These are phyloP conservation scores for Acromyrmex heyeri DNA, from an alignment of 1,140 invertebrate genomes.

Conservation along the genomic window DNA sequence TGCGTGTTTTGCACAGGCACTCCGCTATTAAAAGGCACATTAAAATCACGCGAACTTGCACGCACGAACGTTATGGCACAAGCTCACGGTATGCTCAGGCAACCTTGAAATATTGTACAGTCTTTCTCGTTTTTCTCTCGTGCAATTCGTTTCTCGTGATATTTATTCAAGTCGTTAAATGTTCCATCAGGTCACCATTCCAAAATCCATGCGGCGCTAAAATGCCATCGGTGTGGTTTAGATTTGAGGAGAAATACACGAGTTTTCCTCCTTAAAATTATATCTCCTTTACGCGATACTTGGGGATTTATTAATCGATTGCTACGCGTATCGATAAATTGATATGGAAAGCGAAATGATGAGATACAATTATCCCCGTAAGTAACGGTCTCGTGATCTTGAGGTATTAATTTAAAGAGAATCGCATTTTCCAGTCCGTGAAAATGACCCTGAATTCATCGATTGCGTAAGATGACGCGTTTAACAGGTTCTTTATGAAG, in stretches of 20 bases:
- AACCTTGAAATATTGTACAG: conserved; percentile 62
- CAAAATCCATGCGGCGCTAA: neutral
- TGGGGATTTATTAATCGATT: conserved; percentile 17
- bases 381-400: conserved; percentile 7
- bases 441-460: conserved; percentile 54
- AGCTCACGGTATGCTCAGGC: conserved; percentile 56
- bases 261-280: conserved; percentile 1
- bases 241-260: neutral
- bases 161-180: conserved; percentile 17
- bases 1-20: conserved; percentile 55
- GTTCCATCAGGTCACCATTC: neutral
- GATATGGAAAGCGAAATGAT: conserved; percentile 34
- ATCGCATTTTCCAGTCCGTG: conserved; percentile 20
- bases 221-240: neutral
- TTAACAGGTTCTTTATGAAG: conserved; percentile 34
- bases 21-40: conserved; percentile 50
- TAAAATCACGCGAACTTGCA: conserved; percentile 61
- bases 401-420: neutral
- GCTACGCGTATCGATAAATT: conserved; percentile 3
- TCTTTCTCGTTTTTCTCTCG: conserved; percentile 6
- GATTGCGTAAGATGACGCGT: conserved; percentile 55
- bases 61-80: conserved; percentile 30
- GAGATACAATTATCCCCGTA: conserved; percentile 42
- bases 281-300: neutral
- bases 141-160: conserved; percentile 29